Percentiles rank a stretch among this genome's conserved stretches.
phyloP scores from a whole-genome alignment of 2,113 vertebrate genomes.

The Thomomys bottae region DNA sequence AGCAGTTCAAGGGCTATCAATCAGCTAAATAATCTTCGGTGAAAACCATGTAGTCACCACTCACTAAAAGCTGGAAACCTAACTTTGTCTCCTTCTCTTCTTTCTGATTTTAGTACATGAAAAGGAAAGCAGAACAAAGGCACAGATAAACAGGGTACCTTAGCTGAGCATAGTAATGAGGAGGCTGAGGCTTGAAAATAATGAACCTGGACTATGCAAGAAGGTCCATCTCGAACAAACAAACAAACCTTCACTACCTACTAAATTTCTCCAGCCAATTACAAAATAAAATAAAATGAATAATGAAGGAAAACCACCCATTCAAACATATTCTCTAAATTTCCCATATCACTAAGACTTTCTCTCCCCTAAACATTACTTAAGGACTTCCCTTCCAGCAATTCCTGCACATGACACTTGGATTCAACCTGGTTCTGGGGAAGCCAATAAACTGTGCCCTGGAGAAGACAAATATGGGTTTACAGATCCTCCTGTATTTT shows the following conservation, averaged over 20 bases:
- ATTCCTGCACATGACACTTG: not conserved
- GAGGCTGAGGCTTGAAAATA: not conserved
- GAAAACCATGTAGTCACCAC: not conserved
- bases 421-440: not conserved
- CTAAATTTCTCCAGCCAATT: not conserved
- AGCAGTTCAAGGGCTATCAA: too few species aligned
- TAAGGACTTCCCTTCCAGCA: not conserved
- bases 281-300: too few species aligned
- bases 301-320: not conserved
- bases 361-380: not conserved
- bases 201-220: not conserved
- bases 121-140: not conserved
- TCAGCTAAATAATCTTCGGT: not conserved
- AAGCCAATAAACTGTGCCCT: not conserved
- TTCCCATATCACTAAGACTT: not conserved
- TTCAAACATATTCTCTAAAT: not conserved
- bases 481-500: not conserved
- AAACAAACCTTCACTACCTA: not conserved
- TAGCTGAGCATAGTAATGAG: too few species aligned
- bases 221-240: not conserved
- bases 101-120: constrained; percentile 31
- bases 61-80: not conserved
- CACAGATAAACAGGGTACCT: not conserved
- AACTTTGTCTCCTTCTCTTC: not conserved
- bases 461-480: accelerated